A percentile compares a stretch with the other conserved stretches of the same genome.
phyloP scores from a whole-genome alignment of 2,113 vertebrate species.

The Lophotis ruficrista region DNA sequence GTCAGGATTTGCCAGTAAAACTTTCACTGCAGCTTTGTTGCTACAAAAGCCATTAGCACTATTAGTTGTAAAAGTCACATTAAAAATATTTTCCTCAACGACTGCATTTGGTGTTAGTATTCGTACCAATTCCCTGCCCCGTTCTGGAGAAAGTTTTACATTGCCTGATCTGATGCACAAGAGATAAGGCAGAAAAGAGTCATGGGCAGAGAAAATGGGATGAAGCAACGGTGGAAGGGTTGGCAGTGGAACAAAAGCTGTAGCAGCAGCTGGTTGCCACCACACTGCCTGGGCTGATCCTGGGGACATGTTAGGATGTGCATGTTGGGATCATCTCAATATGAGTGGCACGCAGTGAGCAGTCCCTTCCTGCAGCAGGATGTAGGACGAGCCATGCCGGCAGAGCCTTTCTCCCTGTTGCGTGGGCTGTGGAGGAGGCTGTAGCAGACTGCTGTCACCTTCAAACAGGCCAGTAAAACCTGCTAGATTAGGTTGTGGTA shows the following conservation, averaged over 20 bases:
- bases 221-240: not conserved
- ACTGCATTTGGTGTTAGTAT: not conserved
- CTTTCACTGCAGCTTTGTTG: not conserved
- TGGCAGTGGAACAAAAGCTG: not conserved
- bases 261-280: not conserved
- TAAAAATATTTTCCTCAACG: not conserved
- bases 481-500: not conserved
- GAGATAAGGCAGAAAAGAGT: not conserved
- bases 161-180: not conserved
- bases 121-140: not conserved
- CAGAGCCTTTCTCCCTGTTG: not conserved
- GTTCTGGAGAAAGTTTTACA: not conserved
- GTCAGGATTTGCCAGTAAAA: conserved; percentile 16
- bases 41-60: not conserved
- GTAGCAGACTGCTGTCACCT: not conserved
- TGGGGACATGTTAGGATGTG: not conserved
- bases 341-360: rapidly evolving
- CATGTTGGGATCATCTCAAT: not conserved
- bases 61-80: not conserved
- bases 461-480: not conserved
- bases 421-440: not conserved
- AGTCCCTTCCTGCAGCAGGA: not conserved
- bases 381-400: rapidly evolving
- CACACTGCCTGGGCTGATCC: not conserved
- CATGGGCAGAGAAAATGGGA: not conserved